Evolutionary conservation across 2,113 vertebrate species (phyloP), one percentile per base, ranked within the genome.

Genomic region (Ailuropoda melanoleuca): DNA sequence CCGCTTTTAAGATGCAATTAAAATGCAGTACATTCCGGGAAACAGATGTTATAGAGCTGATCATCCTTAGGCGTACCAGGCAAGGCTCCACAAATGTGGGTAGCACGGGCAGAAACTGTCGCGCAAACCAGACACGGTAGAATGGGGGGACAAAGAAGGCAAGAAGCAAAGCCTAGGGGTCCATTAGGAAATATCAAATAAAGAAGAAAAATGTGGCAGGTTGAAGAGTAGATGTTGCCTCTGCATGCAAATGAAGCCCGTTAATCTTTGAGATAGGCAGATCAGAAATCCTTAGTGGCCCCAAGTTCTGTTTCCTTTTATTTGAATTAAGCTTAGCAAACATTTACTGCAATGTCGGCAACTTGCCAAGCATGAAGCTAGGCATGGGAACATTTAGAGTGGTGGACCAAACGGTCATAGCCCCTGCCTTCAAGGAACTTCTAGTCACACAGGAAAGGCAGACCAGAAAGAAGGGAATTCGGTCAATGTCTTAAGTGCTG

Each of bases 1-100:
- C 80, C 4, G 31, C 92, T 97, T 95, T 98, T 92, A 92, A 95
- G 70, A 88, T 56, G 88, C 90, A 95, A 96, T 98, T 97, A 97
- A 98, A 93, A 97, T 92, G 80, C 92, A 66, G 62, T 26, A 29
- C 68, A 43, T 93, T 93, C 74, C 87, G n/a, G 5, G 95, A 94
- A 97, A 92, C 97, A 97, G 95, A 95, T 97, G 95, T 82, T 88
- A 4, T 0, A n/a, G 29, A 70, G 70, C 55, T 14, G 46, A 93
- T n/a, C 43, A 43, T 88, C 88, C 80, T 56, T 13, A 88, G 46
- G 78, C 93, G 17, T 60, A 83, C 24, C 2, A 21, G 68, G n/a
- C 37, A 70, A 70, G 58, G 18, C 80, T 26, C 70, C 2, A 4
- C 31, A 74, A 48, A 92, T 0, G 0, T 26, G 18, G 74, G 46